Percentiles rank a stretch among this genome's conserved stretches.
Conservation (phyloP, 2,888 invertebrate genomes). For the Drosophila prostipennis region DNA sequence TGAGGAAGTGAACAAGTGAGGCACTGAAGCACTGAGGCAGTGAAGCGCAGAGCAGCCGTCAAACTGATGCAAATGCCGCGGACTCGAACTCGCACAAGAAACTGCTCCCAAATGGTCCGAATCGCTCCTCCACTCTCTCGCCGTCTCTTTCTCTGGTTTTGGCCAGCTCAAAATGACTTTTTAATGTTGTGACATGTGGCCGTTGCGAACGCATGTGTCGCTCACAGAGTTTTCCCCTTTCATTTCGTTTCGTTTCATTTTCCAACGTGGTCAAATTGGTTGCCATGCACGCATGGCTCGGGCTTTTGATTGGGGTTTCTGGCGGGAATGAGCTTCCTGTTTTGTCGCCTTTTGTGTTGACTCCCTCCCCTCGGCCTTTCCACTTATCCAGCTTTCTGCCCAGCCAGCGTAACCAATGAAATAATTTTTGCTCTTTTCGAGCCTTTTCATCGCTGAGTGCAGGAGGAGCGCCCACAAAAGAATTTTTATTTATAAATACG, state of each 20-base stretch:
- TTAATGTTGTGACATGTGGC: constrained; percentile 37
- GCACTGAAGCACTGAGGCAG: constrained; percentile 23
- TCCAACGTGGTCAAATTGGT: constrained; percentile 18
- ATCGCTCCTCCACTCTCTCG: constrained; percentile 1
- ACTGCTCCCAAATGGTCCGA: constrained; percentile 33
- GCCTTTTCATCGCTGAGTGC: constrained; percentile 20
- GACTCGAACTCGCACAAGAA: constrained; percentile 21
- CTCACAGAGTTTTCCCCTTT: constrained; percentile 4
- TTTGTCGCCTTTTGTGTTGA: constrained; percentile 41
- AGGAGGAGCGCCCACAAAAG: constrained; percentile 20
- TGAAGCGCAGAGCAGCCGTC: constrained; percentile 45
- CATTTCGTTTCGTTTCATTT: constrained; percentile 19
- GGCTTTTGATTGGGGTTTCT: constrained; percentile 27
- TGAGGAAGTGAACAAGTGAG: constrained; percentile 21
- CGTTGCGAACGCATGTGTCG: constrained; percentile 21
- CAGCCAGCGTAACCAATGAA: constrained; percentile 41
- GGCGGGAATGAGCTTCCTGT: constrained; percentile 31
- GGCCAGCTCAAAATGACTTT: constrained; percentile 32
- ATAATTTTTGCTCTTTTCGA: constrained; percentile 37
- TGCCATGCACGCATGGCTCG: constrained; percentile 37
- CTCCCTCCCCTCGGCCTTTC: background rate
- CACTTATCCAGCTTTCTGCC: constrained; percentile 8
- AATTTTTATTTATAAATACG: constrained; percentile 31
- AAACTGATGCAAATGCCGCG: constrained; percentile 39
- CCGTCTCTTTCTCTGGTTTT: constrained; percentile 14